Evolutionary conservation across 2,888 invertebrate genomes (phyloP).

Genomic region (Apamea sordens): DNA sequence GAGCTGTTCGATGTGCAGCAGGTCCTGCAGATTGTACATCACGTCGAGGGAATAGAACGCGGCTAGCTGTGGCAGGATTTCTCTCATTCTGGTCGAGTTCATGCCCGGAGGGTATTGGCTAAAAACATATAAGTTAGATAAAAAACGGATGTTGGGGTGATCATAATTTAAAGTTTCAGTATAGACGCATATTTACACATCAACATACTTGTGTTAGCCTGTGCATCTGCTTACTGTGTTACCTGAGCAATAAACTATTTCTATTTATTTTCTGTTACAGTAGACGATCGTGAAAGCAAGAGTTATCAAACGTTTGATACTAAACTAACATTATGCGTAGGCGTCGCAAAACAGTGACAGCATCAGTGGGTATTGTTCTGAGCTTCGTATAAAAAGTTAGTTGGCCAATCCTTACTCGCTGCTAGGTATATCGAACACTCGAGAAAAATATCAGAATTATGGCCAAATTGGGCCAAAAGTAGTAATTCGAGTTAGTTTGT

Average conservation of each 20-base stretch:
- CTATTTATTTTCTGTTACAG: neutral
- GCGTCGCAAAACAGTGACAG: neutral
- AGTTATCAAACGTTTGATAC: neutral
- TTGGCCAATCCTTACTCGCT: neutral
- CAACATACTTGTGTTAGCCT: too few species aligned
- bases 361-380: neutral
- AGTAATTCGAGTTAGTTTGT: neutral
- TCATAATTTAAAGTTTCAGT: neutral
- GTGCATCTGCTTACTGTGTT: too few species aligned
- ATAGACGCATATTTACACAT: too few species aligned
- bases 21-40: slow-evolving; percentile 64
- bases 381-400: neutral
- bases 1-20: slow-evolving; percentile 72
- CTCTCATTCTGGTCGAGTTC: slow-evolving; percentile 68
- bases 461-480: neutral
- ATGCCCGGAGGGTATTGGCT: slow-evolving; percentile 74
- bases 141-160: neutral
- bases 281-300: too few species aligned
- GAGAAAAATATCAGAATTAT: too few species aligned
- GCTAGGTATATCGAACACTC: neutral
- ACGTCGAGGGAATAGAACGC: slow-evolving; percentile 78
- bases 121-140: neutral
- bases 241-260: too few species aligned
- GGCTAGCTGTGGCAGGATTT: slow-evolving; percentile 73
- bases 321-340: neutral